phyloP scores from a whole-genome alignment of 2,888 invertebrate genomes.

The Orthosia incerta region DNA sequence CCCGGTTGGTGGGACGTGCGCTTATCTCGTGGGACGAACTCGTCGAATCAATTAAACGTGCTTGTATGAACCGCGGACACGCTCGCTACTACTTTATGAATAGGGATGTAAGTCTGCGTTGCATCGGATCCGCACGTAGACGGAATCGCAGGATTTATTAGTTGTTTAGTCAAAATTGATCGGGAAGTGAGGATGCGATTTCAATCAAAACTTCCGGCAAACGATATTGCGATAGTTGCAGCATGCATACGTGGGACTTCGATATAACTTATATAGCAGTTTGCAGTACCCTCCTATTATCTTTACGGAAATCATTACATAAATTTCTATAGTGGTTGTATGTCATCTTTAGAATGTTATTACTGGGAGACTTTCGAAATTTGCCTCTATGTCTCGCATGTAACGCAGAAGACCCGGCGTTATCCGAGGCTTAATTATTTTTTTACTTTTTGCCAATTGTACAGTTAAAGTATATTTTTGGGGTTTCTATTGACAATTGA shows the following conservation, averaged over 20 bases:
- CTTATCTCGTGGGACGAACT: conserved; percentile 71
- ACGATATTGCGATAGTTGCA: conserved; percentile 44
- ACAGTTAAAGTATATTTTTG: too few relatives aligned
- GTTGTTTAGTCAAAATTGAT: conserved; percentile 15
- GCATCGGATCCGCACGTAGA: background rate
- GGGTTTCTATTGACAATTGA: too few relatives aligned
- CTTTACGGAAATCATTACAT: background rate
- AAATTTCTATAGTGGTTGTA: too few relatives aligned
- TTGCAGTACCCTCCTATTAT: background rate
- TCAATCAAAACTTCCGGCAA: conserved; percentile 27
- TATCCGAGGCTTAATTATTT: too few relatives aligned
- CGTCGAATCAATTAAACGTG: conserved; percentile 77
- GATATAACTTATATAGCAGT: background rate
- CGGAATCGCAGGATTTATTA: background rate
- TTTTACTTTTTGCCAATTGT: too few relatives aligned
- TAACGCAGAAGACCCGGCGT: too few relatives aligned
- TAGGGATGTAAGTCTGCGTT: background rate
- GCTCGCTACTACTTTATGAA: background rate
- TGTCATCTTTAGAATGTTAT: too few relatives aligned
- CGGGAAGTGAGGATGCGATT: conserved; percentile 8
- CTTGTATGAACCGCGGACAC: conserved; percentile 25
- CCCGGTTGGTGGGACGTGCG: conserved; percentile 52
- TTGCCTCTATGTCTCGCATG: too few relatives aligned
- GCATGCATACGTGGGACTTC: conserved; percentile 1
- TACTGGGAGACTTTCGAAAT: too few relatives aligned